phyloP scores from a whole-genome alignment of 2,888 invertebrate species.

The Pyralis farinalis region DNA sequence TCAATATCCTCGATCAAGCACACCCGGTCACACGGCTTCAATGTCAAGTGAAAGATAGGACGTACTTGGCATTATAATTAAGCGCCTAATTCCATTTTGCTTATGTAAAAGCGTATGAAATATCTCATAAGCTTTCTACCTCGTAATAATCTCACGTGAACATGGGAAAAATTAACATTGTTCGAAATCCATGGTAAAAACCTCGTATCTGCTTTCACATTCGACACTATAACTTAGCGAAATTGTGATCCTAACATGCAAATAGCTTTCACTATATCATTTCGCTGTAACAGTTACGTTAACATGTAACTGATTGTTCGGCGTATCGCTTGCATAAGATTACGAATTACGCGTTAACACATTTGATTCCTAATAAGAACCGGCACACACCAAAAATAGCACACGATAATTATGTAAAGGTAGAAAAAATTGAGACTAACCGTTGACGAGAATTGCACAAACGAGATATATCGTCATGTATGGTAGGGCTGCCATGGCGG shows the following conservation, averaged over 20 bases:
- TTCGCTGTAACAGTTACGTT: slow-evolving; percentile 63
- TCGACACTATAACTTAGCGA: slow-evolving; percentile 14
- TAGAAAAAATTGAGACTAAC: slow-evolving; percentile 46
- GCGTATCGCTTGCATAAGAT: slow-evolving; percentile 64
- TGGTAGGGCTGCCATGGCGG: slow-evolving; percentile 47
- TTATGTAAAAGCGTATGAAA: slow-evolving; percentile 6
- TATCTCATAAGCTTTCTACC: slow-evolving; percentile 23
- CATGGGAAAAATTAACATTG: neutral
- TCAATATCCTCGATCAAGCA: slow-evolving; percentile 29
- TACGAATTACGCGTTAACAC: slow-evolving; percentile 33
- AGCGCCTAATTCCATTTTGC: slow-evolving; percentile 16
- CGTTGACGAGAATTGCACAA: slow-evolving; percentile 65
- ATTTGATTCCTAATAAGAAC: slow-evolving; percentile 20
- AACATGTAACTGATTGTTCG: slow-evolving; percentile 46
- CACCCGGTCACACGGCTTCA: slow-evolving; percentile 53
- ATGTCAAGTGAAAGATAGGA: slow-evolving; percentile 74
- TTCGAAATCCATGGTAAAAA: neutral
- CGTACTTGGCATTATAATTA: slow-evolving; percentile 37
- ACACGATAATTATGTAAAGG: slow-evolving; percentile 13
- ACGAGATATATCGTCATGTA: slow-evolving; percentile 60
- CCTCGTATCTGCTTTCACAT: slow-evolving; percentile 16
- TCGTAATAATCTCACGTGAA: neutral
- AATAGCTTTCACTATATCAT: slow-evolving; percentile 63
- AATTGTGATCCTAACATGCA: slow-evolving; percentile 30
- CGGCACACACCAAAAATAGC: slow-evolving; percentile 3